Base-by-base conservation (phyloP, 2,797 vertebrate species). In the Neopelma chrysocephalum region DNA sequence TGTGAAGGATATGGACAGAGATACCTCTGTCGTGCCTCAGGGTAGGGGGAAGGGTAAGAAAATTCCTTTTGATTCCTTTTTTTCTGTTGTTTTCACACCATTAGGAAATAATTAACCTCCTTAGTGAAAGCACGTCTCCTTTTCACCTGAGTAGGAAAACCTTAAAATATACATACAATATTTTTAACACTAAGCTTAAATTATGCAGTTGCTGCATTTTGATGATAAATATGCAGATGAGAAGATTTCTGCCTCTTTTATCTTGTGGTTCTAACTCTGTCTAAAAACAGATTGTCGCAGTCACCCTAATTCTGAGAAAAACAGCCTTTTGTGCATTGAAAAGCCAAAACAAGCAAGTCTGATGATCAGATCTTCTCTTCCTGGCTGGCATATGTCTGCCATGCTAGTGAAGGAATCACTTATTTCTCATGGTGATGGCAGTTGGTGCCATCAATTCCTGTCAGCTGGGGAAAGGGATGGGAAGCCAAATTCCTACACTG, bases 101-200 rank as follows among this genome's bases (percentile, higher is more conserved):
- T 98, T 97, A 98, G 95, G 96, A 97, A 98, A 98, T 98, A 98
- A 98, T 98, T 98, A 98, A 97, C 97, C 95, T 97, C 93, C 93
- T 96, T 95, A 96, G 92, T 95, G 95, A 95, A 96, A 96, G 93
- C 93, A 91, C 95, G 87, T 97, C 97, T 98, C 96, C 97, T 96
- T 97, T 96, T 96, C 96, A 93, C 96, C 76, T 92, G 91, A 97
- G 95, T 79, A 94, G 85, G 89, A 94, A 96, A 95, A 95, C 91
- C 95, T 95, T 94, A 97, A 97, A 97, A 97, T 97, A 96, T 94
- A 95, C 96, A 96, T 96, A 96, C 90, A 95, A 95, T 97, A 96
- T 97, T 97, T 97, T 97, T 98, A 97, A 97, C 97, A 95, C 97
- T 96, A 91, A 69, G 91, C 97, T 97, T 97, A 96, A 97, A 98